These are phyloP conservation scores for Araneus ventricosus DNA, from an alignment of 1,140 invertebrate species.

Conservation along the genomic window DNA sequence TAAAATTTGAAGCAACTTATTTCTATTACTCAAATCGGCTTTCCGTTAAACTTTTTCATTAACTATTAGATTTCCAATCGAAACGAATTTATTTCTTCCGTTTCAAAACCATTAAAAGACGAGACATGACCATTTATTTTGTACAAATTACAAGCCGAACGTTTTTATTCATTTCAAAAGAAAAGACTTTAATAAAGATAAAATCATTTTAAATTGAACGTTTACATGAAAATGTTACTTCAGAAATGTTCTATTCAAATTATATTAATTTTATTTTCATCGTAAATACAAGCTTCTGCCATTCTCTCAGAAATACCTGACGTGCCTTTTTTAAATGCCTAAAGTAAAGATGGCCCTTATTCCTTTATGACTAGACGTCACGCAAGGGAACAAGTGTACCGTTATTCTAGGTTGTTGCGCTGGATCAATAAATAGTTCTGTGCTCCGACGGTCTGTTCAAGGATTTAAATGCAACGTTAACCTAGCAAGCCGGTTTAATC, in stretches of 20 bases:
- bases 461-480: conserved; percentile 62
- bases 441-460: conserved; percentile 37
- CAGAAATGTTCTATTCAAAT: conserved; percentile 35
- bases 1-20: too few species aligned
- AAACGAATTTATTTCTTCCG: neutral
- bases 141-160: neutral
- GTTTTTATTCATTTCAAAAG: neutral
- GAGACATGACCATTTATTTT: neutral
- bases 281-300: neutral
- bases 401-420: conserved; percentile 41
- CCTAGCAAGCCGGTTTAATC: neutral
- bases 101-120: neutral
- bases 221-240: conserved; percentile 17
- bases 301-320: conserved; percentile 21
- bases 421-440: conserved; percentile 66
- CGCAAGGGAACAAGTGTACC: conserved; percentile 48
- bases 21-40: too few species aligned
- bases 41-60: too few species aligned
- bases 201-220: conserved; percentile 20
- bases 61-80: too few species aligned
- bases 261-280: conserved; percentile 58
- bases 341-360: conserved; percentile 20
- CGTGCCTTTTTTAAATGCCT: conserved; percentile 59
- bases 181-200: conserved; percentile 18
- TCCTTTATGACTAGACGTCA: conserved; percentile 62